Conservation (phyloP, 1,140 invertebrate species). For the Eulimnadia texana region DNA sequence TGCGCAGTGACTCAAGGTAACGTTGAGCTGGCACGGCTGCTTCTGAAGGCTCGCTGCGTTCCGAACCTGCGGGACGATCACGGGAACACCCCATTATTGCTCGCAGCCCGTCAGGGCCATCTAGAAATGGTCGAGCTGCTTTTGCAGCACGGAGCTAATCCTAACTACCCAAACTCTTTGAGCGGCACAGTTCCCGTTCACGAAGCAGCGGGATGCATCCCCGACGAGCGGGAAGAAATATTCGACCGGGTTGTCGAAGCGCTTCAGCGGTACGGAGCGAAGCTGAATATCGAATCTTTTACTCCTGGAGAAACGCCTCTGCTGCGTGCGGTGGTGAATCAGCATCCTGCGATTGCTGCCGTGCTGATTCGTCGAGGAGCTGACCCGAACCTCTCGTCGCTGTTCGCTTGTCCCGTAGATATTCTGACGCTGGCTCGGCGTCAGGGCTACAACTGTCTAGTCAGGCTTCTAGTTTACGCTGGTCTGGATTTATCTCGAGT, state of each 20-base stretch:
- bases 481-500: slow-evolving; percentile 22
- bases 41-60: slow-evolving; percentile 35
- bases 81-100: slow-evolving; percentile 43
- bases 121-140: slow-evolving; percentile 49
- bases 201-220: slow-evolving; percentile 31
- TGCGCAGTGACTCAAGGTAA: slow-evolving; percentile 35
- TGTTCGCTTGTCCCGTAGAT: slow-evolving; percentile 26
- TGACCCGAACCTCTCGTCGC: slow-evolving; percentile 25
- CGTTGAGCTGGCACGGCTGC: slow-evolving; percentile 31
- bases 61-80: slow-evolving; percentile 36
- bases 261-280: slow-evolving; percentile 31
- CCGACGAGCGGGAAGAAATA: slow-evolving; percentile 23
- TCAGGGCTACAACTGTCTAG: slow-evolving; percentile 26
- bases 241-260: slow-evolving; percentile 32
- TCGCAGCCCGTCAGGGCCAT: slow-evolving; percentile 46
- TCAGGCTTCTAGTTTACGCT: slow-evolving; percentile 23
- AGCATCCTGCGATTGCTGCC: slow-evolving; percentile 30
- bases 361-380: slow-evolving; percentile 34
- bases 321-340: slow-evolving; percentile 31
- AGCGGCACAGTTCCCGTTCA: slow-evolving; percentile 39
- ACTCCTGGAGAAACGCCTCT: slow-evolving; percentile 36
- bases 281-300: slow-evolving; percentile 30
- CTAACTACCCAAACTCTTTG: slow-evolving; percentile 38
- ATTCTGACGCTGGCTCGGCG: slow-evolving; percentile 30
- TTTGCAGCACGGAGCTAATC: slow-evolving; percentile 43